phyloP scores from a whole-genome alignment of 2,113 vertebrate species.

The Ceyx margarethae region DNA sequence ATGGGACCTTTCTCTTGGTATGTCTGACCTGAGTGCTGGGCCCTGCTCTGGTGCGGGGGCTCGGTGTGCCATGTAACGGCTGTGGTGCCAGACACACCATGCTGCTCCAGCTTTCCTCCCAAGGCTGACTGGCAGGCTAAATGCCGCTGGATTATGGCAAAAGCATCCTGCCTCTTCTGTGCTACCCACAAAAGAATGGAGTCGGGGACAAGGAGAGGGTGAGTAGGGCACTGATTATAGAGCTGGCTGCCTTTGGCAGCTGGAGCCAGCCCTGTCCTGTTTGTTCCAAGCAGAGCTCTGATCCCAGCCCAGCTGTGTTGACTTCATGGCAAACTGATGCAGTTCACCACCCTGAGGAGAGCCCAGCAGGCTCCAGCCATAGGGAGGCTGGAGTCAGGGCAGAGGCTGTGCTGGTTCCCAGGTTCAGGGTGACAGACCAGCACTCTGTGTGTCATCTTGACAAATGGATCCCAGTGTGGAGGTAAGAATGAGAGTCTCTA shows the following conservation, averaged over 20 bases:
- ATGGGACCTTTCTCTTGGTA: background rate
- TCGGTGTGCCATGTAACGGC: background rate
- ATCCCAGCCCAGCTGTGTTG: background rate
- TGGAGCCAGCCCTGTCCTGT: background rate
- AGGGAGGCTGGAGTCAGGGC: background rate
- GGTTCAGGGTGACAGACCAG: accelerated
- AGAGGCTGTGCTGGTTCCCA: background rate
- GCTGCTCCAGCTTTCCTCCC: background rate
- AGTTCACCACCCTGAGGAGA: background rate
- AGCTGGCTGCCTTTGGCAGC: background rate
- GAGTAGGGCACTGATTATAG: background rate
- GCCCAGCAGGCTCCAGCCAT: background rate
- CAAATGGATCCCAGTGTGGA: background rate
- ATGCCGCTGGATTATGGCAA: background rate
- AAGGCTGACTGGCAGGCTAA: accelerated
- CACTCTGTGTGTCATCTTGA: background rate
- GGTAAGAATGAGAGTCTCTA: background rate
- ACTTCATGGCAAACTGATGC: background rate
- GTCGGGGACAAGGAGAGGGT: background rate
- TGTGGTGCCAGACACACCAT: accelerated
- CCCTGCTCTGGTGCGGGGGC: background rate
- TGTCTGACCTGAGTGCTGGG: background rate
- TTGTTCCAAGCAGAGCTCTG: background rate
- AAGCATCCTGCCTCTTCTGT: background rate
- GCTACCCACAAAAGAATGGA: background rate